Base-by-base conservation (phyloP, 1,140 invertebrate species). In the Drosophila parvula region DNA sequence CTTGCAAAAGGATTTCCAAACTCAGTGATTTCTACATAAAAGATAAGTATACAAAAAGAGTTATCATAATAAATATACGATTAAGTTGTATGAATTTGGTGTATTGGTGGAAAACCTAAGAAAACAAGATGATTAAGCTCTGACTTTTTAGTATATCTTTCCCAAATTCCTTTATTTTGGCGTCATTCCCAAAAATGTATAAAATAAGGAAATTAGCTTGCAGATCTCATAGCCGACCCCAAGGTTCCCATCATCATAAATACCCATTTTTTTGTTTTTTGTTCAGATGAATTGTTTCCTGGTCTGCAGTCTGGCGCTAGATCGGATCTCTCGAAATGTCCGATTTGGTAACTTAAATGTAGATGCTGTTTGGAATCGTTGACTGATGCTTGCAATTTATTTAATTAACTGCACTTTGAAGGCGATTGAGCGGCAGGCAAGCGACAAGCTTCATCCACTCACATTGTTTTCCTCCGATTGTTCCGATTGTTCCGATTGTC, bases 361-460 rank as follows among this genome's bases (percentile, higher is more conserved):
- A 34, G 30, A 32, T 11, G 5, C 32, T n/a, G 22, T 18, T 11
- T 32, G 12, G 12, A 38, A 38, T 27, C 22, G 32, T 2, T 28
- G 43, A 65, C 34, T 32, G 34, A 11, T 30, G n/a, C 34, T 48
- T 27, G 28, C 62, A 38, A 67, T 67, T 67, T 50, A 67, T 48
- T 50, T 68, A 68, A 68, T 50, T 65, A 50, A 22, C 30, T 65
- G 32, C 43, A 64, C 50, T 67, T 65, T 68, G 41, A 68, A 14
- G 18, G 34, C 16, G 38, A 41, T 62, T 57, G 18, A n/a, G 60
- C 38, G 57, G 6, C 36, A 38, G 14, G 36, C 47, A 11, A 27
- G 28, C 38, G 7, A 22, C 44, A 45, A 6, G 11, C 50, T 36
- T 18, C 38, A 14, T 22, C 50, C 50, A 55, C 51, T 55, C 51